Evolutionary conservation across 1,140 invertebrate species (phyloP).

Genomic region (Polypedilum pembai): DNA sequence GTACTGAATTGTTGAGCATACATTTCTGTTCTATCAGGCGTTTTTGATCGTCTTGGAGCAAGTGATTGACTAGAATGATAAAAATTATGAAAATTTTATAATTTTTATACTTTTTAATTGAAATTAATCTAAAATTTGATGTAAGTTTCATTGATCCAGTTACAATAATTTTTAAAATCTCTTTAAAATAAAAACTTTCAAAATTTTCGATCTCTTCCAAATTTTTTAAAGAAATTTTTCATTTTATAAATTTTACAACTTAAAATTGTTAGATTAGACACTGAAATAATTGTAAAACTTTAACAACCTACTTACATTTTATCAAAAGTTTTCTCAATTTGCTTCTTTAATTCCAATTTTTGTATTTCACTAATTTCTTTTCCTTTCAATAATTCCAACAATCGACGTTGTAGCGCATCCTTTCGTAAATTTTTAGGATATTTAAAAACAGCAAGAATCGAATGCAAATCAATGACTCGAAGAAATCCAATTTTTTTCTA

Average conservation of each 20-base stretch:
- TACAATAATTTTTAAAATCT: no score
- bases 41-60: neutral
- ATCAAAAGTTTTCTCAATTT: neutral
- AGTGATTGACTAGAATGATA: neutral
- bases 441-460: neutral
- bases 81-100: no score
- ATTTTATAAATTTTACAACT: no score
- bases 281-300: no score
- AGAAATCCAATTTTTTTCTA: slow-evolving; percentile 24
- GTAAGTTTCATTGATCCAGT: no score
- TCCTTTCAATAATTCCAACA: neutral
- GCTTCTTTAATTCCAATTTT: neutral
- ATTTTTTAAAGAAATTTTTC: no score
- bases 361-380: neutral
- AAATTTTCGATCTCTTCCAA: no score
- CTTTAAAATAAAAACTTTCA: no score
- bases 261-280: no score
- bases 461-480: neutral
- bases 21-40: neutral
- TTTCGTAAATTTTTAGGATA: neutral
- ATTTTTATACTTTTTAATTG: no score
- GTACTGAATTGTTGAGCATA: neutral
- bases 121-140: no score
- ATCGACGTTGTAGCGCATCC: neutral
- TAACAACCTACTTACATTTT: neutral